Evolutionary conservation across 2,113 vertebrate species (phyloP).

Genomic region (Mionectes macconnelli): DNA sequence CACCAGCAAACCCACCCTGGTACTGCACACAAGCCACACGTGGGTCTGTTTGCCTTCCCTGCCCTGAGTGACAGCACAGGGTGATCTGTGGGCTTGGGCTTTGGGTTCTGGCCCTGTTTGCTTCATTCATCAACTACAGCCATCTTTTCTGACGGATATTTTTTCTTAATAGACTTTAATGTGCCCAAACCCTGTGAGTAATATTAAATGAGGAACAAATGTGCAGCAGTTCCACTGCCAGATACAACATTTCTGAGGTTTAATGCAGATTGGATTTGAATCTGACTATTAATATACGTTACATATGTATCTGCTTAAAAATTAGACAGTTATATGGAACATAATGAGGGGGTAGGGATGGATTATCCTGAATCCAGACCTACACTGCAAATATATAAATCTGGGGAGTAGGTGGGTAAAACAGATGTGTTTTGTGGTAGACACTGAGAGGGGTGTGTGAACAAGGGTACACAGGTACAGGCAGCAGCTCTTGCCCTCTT

Average conservation of each 20-base stretch:
- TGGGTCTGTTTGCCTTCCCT: background rate
- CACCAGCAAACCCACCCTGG: fast-evolving
- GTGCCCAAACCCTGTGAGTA: background rate
- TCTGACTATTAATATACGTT: conserved; percentile 31
- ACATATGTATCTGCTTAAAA: conserved; percentile 27
- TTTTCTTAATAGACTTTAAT: conserved; percentile 45
- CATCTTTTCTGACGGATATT: conserved; percentile 10
- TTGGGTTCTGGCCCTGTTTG: background rate
- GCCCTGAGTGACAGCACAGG: background rate
- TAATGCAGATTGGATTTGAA: conserved; percentile 48
- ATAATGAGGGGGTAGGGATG: background rate
- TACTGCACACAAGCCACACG: fast-evolving
- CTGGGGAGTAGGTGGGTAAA: background rate
- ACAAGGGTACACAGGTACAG: background rate
- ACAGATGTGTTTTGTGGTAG: background rate
- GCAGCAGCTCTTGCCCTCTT: background rate
- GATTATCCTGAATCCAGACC: background rate
- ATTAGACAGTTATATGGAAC: conserved; percentile 20
- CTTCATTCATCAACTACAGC: conserved; percentile 19
- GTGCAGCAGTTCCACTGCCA: conserved; percentile 29
- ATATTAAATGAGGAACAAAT: conserved; percentile 53
- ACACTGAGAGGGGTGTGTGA: fast-evolving
- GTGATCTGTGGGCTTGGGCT: background rate
- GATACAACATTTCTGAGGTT: conserved; percentile 58
- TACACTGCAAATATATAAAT: background rate